phyloP scores from a whole-genome alignment of 92 coral and sea anemone species.

The Zoanthus gigantus region DNA sequence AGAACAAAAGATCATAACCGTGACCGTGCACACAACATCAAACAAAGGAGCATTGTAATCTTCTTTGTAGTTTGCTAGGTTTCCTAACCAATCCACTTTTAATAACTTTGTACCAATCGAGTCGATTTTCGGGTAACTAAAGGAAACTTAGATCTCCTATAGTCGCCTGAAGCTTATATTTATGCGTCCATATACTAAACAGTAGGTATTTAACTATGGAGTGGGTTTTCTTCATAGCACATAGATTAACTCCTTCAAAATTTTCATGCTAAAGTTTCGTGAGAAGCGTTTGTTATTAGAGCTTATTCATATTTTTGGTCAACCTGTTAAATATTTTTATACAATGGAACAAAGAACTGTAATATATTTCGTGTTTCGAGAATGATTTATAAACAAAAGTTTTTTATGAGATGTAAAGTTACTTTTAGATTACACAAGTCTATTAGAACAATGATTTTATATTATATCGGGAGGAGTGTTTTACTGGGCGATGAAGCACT shows the following conservation, averaged over 20 bases:
- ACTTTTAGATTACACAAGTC: neutral
- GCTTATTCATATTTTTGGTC: slow-evolving; percentile 15
- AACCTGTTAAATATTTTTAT: slow-evolving; percentile 24
- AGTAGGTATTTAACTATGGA: neutral
- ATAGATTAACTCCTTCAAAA: no score
- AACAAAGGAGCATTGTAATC: no score
- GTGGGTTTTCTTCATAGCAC: neutral
- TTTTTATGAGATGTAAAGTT: slow-evolving; percentile 25
- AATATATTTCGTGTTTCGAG: slow-evolving; percentile 39
- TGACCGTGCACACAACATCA: no score
- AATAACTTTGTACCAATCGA: no score
- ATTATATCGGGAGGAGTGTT: no score
- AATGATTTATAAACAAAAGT: slow-evolving; percentile 27
- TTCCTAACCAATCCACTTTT: no score
- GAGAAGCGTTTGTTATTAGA: neutral
- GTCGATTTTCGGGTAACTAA: neutral
- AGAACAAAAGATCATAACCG: no score
- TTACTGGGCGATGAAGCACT: no score
- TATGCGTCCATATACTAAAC: neutral
- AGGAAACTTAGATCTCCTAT: neutral
- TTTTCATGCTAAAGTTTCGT: neutral
- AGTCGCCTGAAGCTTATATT: neutral
- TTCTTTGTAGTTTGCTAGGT: no score
- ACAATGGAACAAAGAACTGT: slow-evolving; percentile 34
- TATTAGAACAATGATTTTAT: slow-evolving; percentile 32